Evolutionary conservation across 2,797 vertebrate species (phyloP).

Genomic region (Microctenopoma stevenorrisi): DNA sequence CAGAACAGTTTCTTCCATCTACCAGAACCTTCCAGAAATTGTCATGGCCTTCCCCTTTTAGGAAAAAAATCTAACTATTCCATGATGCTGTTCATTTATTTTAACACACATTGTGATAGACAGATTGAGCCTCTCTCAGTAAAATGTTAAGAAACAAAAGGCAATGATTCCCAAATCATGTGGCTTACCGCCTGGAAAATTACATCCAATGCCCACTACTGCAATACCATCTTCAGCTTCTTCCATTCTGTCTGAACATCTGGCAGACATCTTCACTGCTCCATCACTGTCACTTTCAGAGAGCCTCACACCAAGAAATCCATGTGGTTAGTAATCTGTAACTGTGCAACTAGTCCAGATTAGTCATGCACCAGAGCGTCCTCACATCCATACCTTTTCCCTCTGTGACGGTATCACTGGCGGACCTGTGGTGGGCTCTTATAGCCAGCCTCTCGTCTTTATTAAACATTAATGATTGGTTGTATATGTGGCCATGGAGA

Average conservation of each 20-base stretch:
- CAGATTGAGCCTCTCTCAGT: background rate
- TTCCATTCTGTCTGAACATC: conserved; percentile 67
- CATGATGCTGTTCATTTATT: background rate
- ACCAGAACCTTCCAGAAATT: conserved; percentile 84
- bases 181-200: conserved; percentile 86
- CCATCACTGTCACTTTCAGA: background rate
- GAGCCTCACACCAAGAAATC: background rate
- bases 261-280: conserved; percentile 9
- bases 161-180: background rate
- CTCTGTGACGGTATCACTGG: conserved; percentile 55
- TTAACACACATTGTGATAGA: background rate
- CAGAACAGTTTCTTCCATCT: conserved; percentile 84
- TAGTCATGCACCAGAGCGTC: conserved; percentile 25
- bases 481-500: conserved; percentile 73
- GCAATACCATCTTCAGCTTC: conserved; percentile 80
- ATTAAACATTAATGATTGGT: conserved; percentile 74
- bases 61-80: background rate
- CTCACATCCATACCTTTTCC: conserved; percentile 40
- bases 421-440: conserved; percentile 41
- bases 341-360: conserved; percentile 20
- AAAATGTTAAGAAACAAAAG: background rate
- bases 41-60: conserved; percentile 79
- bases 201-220: conserved; percentile 89
- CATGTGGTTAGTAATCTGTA: background rate
- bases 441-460: conserved; percentile 53